Evolutionary conservation across 2,797 vertebrate genomes (phyloP).

Genomic region (Pelochelys cantorii): DNA sequence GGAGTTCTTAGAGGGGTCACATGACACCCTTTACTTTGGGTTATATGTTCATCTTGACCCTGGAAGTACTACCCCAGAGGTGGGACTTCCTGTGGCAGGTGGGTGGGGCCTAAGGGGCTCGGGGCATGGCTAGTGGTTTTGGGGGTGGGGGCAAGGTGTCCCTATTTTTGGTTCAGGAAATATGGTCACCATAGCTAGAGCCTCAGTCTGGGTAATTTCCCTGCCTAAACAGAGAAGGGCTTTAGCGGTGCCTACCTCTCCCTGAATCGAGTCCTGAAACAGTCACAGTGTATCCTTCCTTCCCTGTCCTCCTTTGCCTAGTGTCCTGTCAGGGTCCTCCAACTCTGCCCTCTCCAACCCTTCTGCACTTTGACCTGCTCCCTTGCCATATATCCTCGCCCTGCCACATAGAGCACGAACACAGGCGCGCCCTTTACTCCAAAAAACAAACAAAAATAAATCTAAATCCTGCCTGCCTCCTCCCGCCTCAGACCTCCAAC

Average conservation of each 20-base stretch:
- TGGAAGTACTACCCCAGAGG: no score
- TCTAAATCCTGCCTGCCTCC: neutral
- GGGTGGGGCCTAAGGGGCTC: no score
- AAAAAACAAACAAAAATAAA: neutral
- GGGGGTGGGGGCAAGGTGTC: no score
- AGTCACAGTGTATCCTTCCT: no score
- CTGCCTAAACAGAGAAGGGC: neutral
- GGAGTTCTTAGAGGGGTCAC: no score
- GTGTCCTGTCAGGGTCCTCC: neutral
- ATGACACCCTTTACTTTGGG: no score
- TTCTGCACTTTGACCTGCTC: neutral
- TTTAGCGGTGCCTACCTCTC: neutral
- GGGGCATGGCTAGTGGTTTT: no score
- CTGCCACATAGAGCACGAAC: neutral
- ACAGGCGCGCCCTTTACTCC: neutral
- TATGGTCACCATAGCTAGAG: no score
- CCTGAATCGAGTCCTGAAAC: neutral
- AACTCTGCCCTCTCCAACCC: neutral
- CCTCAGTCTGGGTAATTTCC: neutral
- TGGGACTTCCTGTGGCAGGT: no score
- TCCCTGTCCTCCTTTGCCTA: neutral
- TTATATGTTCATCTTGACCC: no score
- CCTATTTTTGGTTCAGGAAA: no score
- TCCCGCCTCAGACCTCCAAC: neutral
- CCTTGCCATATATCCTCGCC: neutral